A percentile compares a stretch with the other conserved stretches of the same genome.
Evolutionary conservation across 2,113 vertebrate genomes (phyloP).

Genomic region (Scomber colias): DNA sequence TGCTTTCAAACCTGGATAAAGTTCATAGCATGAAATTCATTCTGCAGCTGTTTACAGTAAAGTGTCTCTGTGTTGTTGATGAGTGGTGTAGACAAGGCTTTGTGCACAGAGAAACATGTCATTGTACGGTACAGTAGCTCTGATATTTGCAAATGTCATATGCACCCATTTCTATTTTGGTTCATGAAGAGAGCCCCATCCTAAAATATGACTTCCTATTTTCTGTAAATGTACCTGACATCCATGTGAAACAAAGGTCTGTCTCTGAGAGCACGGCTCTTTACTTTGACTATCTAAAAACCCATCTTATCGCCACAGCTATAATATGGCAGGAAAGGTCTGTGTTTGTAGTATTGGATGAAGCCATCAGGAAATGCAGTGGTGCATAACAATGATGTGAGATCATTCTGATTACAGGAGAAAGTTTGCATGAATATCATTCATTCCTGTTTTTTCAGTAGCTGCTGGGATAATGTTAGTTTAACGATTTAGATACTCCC

Average conservation of each 20-base stretch:
- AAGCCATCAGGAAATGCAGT: slow-evolving; percentile 47
- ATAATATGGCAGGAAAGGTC: slow-evolving; percentile 9
- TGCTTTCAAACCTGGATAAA: background rate
- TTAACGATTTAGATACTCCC: background rate
- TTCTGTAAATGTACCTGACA: slow-evolving; percentile 39
- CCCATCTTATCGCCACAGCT: slow-evolving; percentile 54
- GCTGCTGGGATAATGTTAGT: background rate
- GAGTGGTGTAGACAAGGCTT: slow-evolving; percentile 22
- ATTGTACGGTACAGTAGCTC: slow-evolving; percentile 24
- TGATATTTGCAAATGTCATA: slow-evolving; percentile 56
- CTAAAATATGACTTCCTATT: slow-evolving; percentile 54
- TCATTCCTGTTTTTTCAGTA: slow-evolving; percentile 28
- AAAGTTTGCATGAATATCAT: slow-evolving; percentile 57
- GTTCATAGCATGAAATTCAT: background rate
- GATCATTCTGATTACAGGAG: slow-evolving; percentile 16
- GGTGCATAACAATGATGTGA: slow-evolving; percentile 28
- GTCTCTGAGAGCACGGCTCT: slow-evolving; percentile 14
- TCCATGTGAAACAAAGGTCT: slow-evolving; percentile 32
- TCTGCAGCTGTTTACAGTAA: slow-evolving; percentile 25
- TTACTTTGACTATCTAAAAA: slow-evolving; percentile 62
- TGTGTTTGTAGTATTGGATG: slow-evolving; percentile 37
- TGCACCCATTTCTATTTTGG: slow-evolving; percentile 52
- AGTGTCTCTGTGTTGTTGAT: slow-evolving; percentile 10
- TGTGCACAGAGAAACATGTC: slow-evolving; percentile 12
- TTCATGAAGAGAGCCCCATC: slow-evolving; percentile 4